A percentile compares a stretch with the other conserved stretches of the same genome.
phyloP scores from a whole-genome alignment of 1,140 invertebrate species.

The Eurosta solidaginis region DNA sequence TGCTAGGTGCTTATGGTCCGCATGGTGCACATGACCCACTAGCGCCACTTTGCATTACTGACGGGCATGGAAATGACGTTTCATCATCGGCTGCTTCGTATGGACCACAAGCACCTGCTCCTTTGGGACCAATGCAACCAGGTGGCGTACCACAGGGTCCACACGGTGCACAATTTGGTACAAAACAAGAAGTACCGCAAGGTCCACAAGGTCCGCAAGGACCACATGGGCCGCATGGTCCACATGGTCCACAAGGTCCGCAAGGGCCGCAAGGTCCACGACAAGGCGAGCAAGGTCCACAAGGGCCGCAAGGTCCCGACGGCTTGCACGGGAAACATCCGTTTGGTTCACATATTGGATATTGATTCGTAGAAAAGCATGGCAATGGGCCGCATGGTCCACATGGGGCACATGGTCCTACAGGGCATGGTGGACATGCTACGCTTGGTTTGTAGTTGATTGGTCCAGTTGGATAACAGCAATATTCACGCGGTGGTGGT shows the following conservation, averaged over 20 bases:
- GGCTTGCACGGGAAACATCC: conserved; percentile 40
- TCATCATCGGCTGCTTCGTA: conserved; percentile 44
- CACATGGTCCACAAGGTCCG: conserved; percentile 40
- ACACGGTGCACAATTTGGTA: conserved; percentile 42
- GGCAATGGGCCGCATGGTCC: conserved; percentile 47
- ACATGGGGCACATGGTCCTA: conserved; percentile 46
- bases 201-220: conserved; percentile 38
- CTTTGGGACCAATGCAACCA: conserved; percentile 46
- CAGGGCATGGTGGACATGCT: conserved; percentile 52
- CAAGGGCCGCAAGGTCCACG: conserved; percentile 34
- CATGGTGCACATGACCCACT: conserved; percentile 38
- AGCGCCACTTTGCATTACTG: conserved; percentile 31
- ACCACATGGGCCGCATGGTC: conserved; percentile 43
- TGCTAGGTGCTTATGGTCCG: conserved; percentile 43
- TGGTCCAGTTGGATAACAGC: conserved; percentile 54
- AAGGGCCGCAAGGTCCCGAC: conserved; percentile 49
- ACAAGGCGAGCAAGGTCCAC: conserved; percentile 47
- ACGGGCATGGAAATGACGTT: conserved; percentile 33
- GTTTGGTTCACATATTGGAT: conserved; percentile 46
- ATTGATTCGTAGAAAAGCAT: conserved; percentile 51
- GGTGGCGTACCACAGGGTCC: conserved; percentile 47
- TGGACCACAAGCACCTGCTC: conserved; percentile 41
- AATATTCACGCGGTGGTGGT: conserved; percentile 53
- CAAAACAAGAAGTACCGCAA: conserved; percentile 32
- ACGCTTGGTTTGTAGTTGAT: conserved; percentile 53